phyloP scores from a whole-genome alignment of 1,140 invertebrate species.

The Matsumurasca onukii region DNA sequence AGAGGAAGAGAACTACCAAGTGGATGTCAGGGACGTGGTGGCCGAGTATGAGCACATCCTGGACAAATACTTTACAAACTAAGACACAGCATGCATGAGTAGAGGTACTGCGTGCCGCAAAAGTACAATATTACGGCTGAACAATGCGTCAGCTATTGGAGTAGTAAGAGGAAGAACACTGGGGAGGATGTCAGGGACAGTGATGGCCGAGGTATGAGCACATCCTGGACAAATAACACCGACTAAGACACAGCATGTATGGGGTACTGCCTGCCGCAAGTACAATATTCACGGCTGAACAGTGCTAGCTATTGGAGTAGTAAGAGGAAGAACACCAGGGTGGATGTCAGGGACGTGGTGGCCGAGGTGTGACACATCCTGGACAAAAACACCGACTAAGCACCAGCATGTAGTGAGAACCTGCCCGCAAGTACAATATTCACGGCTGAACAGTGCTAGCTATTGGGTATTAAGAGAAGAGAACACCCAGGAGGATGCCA shows the following conservation, averaged over 20 bases:
- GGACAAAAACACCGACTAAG: constrained; percentile 58
- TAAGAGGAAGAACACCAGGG: constrained; percentile 52
- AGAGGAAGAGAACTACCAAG: constrained; percentile 52
- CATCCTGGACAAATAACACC: constrained; percentile 64
- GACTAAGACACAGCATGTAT: no score
- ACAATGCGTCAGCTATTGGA: no score
- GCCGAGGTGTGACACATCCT: constrained; percentile 69
- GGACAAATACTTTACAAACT: constrained; percentile 57
- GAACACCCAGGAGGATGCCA: constrained; percentile 59
- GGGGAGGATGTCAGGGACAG: constrained; percentile 62
- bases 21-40: constrained; percentile 66
- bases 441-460: no score
- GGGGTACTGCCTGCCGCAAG: constrained; percentile 67
- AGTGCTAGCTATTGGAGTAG: no score
- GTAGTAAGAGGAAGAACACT: constrained; percentile 52
- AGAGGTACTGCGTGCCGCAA: constrained; percentile 67
- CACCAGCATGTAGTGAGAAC: constrained; percentile 60
- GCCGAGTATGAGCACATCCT: constrained; percentile 71
- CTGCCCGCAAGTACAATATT: constrained; percentile 54
- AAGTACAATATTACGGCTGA: constrained; percentile 37
- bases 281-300: no score
- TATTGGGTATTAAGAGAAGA: no score
- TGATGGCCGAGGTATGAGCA: constrained; percentile 69
- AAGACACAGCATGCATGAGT: no score
- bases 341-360: constrained; percentile 64